These are phyloP conservation scores for Drosophila punjabiensis DNA, from an alignment of 1,140 invertebrate genomes.

Conservation along the genomic window DNA sequence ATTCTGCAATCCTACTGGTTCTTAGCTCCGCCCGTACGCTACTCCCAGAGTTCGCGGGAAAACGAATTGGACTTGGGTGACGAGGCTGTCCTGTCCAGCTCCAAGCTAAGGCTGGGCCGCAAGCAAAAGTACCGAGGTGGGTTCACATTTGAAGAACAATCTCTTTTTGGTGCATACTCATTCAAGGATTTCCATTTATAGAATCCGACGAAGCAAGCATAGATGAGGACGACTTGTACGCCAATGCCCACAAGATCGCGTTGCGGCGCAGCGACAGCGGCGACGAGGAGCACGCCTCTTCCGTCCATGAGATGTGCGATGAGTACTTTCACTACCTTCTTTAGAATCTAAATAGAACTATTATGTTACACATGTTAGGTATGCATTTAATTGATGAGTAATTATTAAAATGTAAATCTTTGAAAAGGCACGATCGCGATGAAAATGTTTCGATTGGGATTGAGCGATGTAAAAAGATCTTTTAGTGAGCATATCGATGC, in stretches of 20 bases:
- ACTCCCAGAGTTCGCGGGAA: constrained; percentile 58
- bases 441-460: too few relatives aligned
- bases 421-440: too few relatives aligned
- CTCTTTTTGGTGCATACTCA: background rate
- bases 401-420: background rate
- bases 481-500: background rate
- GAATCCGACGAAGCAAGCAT: constrained; percentile 65
- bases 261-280: constrained; percentile 57
- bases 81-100: constrained; percentile 74
- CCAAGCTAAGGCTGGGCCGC: constrained; percentile 55
- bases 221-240: constrained; percentile 76
- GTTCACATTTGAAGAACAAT: constrained; percentile 2
- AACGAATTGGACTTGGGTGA: constrained; percentile 72
- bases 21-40: constrained; percentile 67
- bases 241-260: constrained; percentile 80
- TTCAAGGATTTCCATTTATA: constrained; percentile 6
- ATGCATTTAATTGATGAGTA: constrained; percentile 50
- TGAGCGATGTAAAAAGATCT: too few relatives aligned
- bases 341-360: constrained; percentile 11
- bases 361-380: constrained; percentile 4
- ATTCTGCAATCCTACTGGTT: constrained; percentile 79
- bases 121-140: constrained; percentile 80
- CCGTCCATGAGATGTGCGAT: constrained; percentile 74
- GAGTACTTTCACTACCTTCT: constrained; percentile 81
- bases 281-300: constrained; percentile 61